phyloP scores from a whole-genome alignment of 2,888 invertebrate species.

The Eristalis intricaria region DNA sequence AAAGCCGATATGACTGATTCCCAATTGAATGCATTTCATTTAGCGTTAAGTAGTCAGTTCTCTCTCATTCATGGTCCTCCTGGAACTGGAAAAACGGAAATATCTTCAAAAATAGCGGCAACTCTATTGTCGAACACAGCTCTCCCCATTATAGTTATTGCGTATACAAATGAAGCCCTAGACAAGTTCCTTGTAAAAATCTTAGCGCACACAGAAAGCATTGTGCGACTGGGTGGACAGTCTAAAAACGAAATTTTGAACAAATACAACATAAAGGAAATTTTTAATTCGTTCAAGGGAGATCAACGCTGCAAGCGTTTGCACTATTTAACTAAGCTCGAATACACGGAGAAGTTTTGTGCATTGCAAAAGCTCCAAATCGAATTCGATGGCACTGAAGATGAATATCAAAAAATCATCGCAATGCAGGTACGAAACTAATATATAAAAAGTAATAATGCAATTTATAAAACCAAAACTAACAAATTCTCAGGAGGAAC shows the following conservation, averaged over 20 bases:
- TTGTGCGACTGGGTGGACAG: slow-evolving; percentile 88
- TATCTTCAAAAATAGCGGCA: slow-evolving; percentile 89
- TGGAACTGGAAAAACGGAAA: slow-evolving; percentile 92
- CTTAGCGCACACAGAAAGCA: slow-evolving; percentile 83
- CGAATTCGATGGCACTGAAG: slow-evolving; percentile 78
- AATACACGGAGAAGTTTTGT: slow-evolving; percentile 77
- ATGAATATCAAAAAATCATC: slow-evolving; percentile 75
- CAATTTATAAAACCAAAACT: slow-evolving; percentile 43
- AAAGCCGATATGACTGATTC: slow-evolving; percentile 83
- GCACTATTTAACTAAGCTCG: slow-evolving; percentile 76
- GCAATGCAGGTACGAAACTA: slow-evolving; percentile 71
- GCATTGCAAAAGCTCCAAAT: slow-evolving; percentile 76
- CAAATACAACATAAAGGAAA: slow-evolving; percentile 81
- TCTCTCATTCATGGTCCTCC: slow-evolving; percentile 93
- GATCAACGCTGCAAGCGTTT: slow-evolving; percentile 75
- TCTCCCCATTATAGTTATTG: slow-evolving; percentile 87
- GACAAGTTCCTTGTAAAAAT: slow-evolving; percentile 92
- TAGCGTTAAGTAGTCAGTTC: slow-evolving; percentile 87
- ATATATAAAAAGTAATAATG: neutral
- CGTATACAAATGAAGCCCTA: slow-evolving; percentile 93
- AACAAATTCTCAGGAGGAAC: slow-evolving; percentile 61
- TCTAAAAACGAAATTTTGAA: slow-evolving; percentile 84
- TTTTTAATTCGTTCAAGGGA: slow-evolving; percentile 55
- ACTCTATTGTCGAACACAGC: slow-evolving; percentile 85
- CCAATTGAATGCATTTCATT: slow-evolving; percentile 86